Evolutionary conservation across 2,888 invertebrate species (phyloP), one percentile per base, ranked within the genome.

Genomic region (Sclerodermus sp.): DNA sequence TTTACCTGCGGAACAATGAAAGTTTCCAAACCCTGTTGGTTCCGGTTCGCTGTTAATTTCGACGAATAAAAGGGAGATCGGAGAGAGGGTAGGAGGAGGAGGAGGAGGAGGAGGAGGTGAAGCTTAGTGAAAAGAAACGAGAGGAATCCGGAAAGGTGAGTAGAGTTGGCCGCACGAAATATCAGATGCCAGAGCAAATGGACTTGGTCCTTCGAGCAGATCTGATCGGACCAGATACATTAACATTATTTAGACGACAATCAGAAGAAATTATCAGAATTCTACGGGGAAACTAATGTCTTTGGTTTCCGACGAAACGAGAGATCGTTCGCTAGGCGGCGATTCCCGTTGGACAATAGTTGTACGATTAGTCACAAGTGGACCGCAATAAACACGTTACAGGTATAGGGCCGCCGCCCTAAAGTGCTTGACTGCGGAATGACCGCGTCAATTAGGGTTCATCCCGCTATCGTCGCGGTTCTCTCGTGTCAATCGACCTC

Each of bases 301-400:
- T n/a, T n/a, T n/a, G n/a, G n/a, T n/a, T n/a, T n/a, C n/a, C n/a
- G n/a, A n/a, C n/a, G n/a, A n/a, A n/a, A n/a, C n/a, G n/a, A n/a
- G n/a, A n/a, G n/a, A n/a, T n/a, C n/a, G n/a, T n/a, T n/a, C n/a
- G n/a, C n/a, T n/a, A n/a, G n/a, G n/a, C n/a, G n/a, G n/a, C n/a
- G n/a, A n/a, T n/a, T n/a, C n/a, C n/a, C n/a, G n/a, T n/a, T n/a
- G n/a, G n/a, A n/a, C n/a, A n/a, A n/a, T n/a, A 50, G 46, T 49
- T 17, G 42, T 39, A 38, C 49, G 51, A 57, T 57, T 53, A 48
- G 51, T 45, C 45, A n/a, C n/a, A 30, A 47, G 42, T 18, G 42
- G 29, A 47, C 16, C 16, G 38, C 38, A 16, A 38, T 38, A 38
- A 38, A 38, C 38, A 17, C 38, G 15, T 12, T 3, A 17, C 15